Evolutionary conservation across 1,140 invertebrate genomes (phyloP).

Genomic region (Drosophila arawakana): DNA sequence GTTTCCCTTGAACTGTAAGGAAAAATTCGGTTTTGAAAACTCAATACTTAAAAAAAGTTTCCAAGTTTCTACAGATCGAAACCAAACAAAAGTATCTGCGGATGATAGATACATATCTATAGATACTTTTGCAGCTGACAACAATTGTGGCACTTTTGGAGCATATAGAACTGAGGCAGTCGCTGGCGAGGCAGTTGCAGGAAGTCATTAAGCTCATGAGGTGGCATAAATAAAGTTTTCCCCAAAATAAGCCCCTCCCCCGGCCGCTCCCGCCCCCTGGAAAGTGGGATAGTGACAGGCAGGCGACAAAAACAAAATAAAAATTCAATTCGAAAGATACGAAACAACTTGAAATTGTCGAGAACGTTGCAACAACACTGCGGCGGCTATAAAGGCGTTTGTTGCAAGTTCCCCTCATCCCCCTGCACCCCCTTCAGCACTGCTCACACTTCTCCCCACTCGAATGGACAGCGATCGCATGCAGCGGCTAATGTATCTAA

Average conservation of each 20-base stretch:
- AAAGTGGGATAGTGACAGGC: slow-evolving; percentile 61
- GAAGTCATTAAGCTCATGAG: slow-evolving; percentile 77
- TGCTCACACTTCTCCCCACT: not conserved
- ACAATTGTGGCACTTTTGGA: slow-evolving; percentile 42
- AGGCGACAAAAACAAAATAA: slow-evolving; percentile 74
- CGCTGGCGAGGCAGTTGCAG: slow-evolving; percentile 49
- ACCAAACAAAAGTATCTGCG: not conserved
- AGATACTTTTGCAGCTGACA: slow-evolving; percentile 33
- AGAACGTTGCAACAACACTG: not conserved
- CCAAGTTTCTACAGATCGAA: not conserved
- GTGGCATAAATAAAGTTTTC: slow-evolving; percentile 74
- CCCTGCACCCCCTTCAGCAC: not conserved
- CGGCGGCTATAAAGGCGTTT: slow-evolving; percentile 35
- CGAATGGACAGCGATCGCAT: slow-evolving; percentile 39
- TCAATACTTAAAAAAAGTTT: no score
- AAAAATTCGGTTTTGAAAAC: no score
- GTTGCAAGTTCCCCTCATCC: slow-evolving; percentile 22
- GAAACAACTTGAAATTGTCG: slow-evolving; percentile 64
- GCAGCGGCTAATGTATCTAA: slow-evolving; percentile 79
- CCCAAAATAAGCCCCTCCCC: slow-evolving; percentile 22
- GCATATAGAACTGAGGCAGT: slow-evolving; percentile 19
- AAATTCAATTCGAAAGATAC: slow-evolving; percentile 65
- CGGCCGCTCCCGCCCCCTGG: slow-evolving; percentile 10
- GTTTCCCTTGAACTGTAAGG: no score
- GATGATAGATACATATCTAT: not conserved